Percentiles rank a stretch among this genome's conserved stretches.
Conservation (phyloP, 2,888 invertebrate species). For the Polydrusus cervinus region DNA sequence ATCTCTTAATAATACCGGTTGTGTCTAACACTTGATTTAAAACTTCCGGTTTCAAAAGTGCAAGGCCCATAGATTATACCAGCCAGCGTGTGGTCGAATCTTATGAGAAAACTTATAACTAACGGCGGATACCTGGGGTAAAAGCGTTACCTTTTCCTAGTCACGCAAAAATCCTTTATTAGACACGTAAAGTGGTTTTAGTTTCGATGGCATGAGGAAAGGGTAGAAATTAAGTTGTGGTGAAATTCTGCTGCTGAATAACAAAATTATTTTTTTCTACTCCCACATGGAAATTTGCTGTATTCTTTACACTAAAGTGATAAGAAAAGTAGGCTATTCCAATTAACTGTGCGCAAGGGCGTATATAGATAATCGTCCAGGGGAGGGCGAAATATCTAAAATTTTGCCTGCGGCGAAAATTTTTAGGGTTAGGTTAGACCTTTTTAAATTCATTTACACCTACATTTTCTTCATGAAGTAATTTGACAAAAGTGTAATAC, state of each 20-base stretch:
- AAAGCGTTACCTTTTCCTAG: conserved; percentile 32
- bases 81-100: conserved; percentile 54
- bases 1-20: conserved; percentile 29
- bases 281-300: too few species aligned
- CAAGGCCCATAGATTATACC: conserved; percentile 35
- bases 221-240: conserved; percentile 10
- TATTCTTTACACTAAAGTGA: too few species aligned
- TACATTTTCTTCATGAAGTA: too few species aligned
- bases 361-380: too few species aligned
- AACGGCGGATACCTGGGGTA: conserved; percentile 51
- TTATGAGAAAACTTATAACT: conserved; percentile 60
- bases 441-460: too few species aligned
- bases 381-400: too few species aligned
- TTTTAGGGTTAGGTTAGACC: too few species aligned
- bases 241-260: neutral
- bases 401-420: too few species aligned
- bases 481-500: too few species aligned
- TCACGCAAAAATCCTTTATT: conserved; percentile 29
- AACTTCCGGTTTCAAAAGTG: conserved; percentile 49
- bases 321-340: too few species aligned
- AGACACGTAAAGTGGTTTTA: conserved; percentile 19
- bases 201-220: conserved; percentile 2
- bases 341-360: too few species aligned
- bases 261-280: conserved; percentile 21
- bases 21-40: conserved; percentile 42